A percentile compares a stretch with the other conserved stretches of the same genome.
Evolutionary conservation across 2,113 vertebrate species (phyloP).

Genomic region (Canis aureus): DNA sequence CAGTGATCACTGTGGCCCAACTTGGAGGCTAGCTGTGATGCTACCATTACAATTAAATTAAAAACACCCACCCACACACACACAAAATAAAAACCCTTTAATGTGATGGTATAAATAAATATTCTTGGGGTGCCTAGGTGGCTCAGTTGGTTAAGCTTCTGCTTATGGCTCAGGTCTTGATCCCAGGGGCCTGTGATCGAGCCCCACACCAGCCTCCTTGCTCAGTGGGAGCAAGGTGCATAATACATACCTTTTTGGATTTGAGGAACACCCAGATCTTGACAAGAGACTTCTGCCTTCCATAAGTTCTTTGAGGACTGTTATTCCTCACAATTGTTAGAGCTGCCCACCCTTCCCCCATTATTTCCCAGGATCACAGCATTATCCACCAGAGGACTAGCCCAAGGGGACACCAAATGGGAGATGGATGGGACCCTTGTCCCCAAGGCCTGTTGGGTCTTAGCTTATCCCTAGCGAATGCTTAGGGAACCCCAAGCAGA

Average conservation of each 20-base stretch:
- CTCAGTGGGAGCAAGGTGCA: no score
- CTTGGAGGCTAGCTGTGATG: not conserved
- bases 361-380: not conserved
- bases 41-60: not conserved
- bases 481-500: not conserved
- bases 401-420: not conserved
- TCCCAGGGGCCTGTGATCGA: no score
- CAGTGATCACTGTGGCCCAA: not conserved
- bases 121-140: not conserved
- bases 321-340: not conserved
- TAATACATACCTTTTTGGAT: not conserved
- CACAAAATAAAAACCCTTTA: not conserved
- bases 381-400: not conserved
- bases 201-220: no score
- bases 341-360: accelerated
- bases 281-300: not conserved
- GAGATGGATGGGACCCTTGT: not conserved
- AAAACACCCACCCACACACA: not conserved
- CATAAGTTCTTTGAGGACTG: not conserved
- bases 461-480: not conserved
- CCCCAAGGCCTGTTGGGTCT: not conserved
- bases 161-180: no score
- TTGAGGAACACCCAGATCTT: not conserved
- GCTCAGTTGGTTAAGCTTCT: no score
- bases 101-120: not conserved